These are phyloP conservation scores for Channallabes apus DNA, from an alignment of 2,797 vertebrate genomes.

Conservation along the genomic window DNA sequence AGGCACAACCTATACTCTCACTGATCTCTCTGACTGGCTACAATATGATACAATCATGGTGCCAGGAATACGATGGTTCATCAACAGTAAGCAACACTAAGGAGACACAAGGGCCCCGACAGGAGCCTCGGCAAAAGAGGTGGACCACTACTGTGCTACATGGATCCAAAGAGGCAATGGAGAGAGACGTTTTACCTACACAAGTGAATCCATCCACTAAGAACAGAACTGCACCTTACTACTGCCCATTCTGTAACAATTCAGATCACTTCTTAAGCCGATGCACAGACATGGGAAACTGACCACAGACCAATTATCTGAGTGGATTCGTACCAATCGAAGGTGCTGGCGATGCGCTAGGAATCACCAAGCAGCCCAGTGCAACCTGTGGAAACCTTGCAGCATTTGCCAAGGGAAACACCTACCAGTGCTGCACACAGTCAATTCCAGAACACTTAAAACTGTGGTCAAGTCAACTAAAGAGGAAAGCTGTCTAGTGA, in stretches of 20 bases:
- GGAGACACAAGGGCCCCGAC: no score
- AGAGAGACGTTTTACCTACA: no score
- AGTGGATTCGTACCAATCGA: conserved; percentile 32
- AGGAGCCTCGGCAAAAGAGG: no score
- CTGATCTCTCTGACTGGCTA: conserved; percentile 10
- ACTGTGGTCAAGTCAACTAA: background rate
- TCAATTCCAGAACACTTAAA: background rate
- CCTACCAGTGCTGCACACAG: conserved; percentile 24
- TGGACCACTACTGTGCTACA: conserved; percentile 19
- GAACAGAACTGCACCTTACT: no score
- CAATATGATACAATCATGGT: no score
- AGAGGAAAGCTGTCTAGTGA: background rate
- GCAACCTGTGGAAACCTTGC: conserved; percentile 1
- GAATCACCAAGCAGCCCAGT: background rate
- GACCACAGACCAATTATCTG: conserved; percentile 27
- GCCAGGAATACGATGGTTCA: no score
- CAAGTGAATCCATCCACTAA: no score
- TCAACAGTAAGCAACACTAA: no score
- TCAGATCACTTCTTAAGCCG: conserved; percentile 30
- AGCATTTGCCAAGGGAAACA: conserved; percentile 28
- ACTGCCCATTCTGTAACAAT: no score
- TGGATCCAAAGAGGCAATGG: background rate
- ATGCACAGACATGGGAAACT: background rate
- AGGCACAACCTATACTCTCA: background rate
- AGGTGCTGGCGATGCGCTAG: background rate